A percentile compares a stretch with the other conserved stretches of the same genome.
Conservation (phyloP, 2,888 invertebrate species). For the Tachina grossa region DNA sequence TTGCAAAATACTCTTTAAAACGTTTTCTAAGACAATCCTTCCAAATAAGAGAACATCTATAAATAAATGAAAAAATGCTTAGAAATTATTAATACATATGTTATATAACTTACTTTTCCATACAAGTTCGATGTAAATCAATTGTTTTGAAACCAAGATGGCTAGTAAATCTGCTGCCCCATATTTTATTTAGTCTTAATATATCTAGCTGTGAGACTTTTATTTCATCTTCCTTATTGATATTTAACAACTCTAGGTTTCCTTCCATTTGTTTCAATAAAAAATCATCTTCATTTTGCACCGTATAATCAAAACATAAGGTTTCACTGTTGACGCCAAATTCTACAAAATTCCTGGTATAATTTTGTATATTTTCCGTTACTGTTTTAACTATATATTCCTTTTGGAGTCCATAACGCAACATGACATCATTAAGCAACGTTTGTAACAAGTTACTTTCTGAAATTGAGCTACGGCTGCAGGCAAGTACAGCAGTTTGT, state of each 20-base stretch:
- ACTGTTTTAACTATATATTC: constrained; percentile 30
- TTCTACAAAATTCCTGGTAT: constrained; percentile 25
- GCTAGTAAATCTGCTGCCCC: constrained; percentile 20
- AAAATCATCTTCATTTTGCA: neutral
- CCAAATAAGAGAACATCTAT: constrained; percentile 57
- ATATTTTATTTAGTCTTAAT: constrained; percentile 50
- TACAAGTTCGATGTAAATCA: constrained; percentile 21
- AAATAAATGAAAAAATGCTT: neutral
- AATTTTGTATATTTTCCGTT: constrained; percentile 49
- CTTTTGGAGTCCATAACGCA: constrained; percentile 25
- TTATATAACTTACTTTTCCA: constrained; percentile 54
- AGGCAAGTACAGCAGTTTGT: constrained; percentile 43
- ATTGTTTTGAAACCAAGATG: constrained; percentile 1
- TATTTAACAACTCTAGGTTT: constrained; percentile 20
- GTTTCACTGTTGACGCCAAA: constrained; percentile 44
- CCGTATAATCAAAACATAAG: constrained; percentile 20
- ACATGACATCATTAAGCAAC: constrained; percentile 22
- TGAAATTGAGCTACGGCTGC: constrained; percentile 10
- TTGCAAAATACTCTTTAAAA: constrained; percentile 12
- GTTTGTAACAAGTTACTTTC: neutral
- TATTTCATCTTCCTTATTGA: neutral
- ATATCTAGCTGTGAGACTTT: constrained; percentile 37
- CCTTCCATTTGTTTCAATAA: constrained; percentile 27
- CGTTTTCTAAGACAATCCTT: neutral
- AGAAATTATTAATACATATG: neutral